A percentile compares a stretch with the other conserved stretches of the same genome.
Conservation (phyloP, 1,140 invertebrate genomes). For the Dreissena polymorpha region DNA sequence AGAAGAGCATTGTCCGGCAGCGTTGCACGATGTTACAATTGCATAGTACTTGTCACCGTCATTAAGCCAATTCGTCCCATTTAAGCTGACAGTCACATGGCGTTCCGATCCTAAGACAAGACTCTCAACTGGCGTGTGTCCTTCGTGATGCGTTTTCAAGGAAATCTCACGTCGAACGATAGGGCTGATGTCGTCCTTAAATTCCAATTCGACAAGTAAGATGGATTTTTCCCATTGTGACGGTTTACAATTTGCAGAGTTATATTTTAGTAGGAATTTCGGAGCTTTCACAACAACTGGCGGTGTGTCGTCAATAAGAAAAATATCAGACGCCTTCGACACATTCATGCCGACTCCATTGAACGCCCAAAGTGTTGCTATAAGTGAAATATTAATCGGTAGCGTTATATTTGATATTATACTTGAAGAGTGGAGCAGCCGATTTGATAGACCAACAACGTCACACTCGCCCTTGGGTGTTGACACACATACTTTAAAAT, state of each 20-base stretch:
- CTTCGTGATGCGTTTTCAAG: constrained; percentile 56
- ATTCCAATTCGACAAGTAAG: constrained; percentile 59
- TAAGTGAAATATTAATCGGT: constrained; percentile 35
- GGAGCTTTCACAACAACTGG: constrained; percentile 39
- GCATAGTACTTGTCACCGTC: constrained; percentile 61
- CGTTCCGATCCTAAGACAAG: constrained; percentile 34
- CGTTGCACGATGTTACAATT: constrained; percentile 64
- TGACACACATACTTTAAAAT: constrained; percentile 63
- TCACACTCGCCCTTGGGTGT: constrained; percentile 43
- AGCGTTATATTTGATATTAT: constrained; percentile 43
- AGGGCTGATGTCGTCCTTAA: constrained; percentile 64
- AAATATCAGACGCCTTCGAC: constrained; percentile 50
- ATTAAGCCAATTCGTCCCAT: constrained; percentile 43
- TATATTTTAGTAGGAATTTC: constrained; percentile 13
- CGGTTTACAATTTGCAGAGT: background rate
- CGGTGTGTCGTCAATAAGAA: constrained; percentile 58
- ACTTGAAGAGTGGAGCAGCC: constrained; percentile 36
- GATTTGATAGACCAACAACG: constrained; percentile 27
- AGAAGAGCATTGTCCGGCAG: constrained; percentile 60
- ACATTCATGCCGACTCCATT: constrained; percentile 58
- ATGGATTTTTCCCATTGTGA: constrained; percentile 59
- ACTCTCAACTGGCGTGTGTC: constrained; percentile 43
- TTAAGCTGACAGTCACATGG: constrained; percentile 19
- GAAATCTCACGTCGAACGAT: constrained; percentile 54
- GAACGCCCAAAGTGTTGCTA: constrained; percentile 54